Conservation (phyloP, 2,113 vertebrate species). For the Thryonomys swinderianus region DNA sequence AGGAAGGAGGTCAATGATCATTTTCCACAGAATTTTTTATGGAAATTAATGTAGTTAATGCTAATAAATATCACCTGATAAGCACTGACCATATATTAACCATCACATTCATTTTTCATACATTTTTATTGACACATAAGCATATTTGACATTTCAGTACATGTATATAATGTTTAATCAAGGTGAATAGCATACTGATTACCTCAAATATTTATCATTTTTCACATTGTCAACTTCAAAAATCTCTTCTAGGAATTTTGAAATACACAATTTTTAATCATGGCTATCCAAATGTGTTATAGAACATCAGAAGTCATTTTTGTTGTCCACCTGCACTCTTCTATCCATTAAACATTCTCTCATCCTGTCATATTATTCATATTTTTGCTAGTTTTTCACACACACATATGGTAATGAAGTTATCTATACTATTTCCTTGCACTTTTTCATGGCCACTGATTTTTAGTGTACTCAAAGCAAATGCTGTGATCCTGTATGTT, state of each 20-base stretch:
- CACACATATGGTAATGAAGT: not conserved
- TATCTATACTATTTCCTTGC: not conserved
- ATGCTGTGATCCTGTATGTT: not conserved
- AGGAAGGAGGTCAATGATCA: too few relatives aligned
- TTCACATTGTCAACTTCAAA: not conserved
- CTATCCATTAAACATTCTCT: not conserved
- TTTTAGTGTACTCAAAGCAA: not conserved
- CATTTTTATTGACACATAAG: not conserved
- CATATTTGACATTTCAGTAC: not conserved
- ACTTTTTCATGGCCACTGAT: not conserved
- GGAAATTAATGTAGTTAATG: not conserved
- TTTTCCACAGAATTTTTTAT: not conserved
- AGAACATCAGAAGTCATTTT: not conserved
- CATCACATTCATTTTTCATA: not conserved
- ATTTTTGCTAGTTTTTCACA: not conserved
- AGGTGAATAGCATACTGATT: not conserved
- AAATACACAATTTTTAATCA: not conserved
- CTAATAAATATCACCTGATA: not conserved
- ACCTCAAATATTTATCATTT: not conserved
- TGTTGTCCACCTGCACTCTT: not conserved
- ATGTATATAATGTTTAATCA: not conserved
- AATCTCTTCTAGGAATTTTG: not conserved
- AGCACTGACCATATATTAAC: not conserved
- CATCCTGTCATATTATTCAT: not conserved
- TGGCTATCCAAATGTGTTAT: not conserved